These are phyloP conservation scores for Stenurella melanura DNA, from an alignment of 2,888 invertebrate species.

Conservation along the genomic window DNA sequence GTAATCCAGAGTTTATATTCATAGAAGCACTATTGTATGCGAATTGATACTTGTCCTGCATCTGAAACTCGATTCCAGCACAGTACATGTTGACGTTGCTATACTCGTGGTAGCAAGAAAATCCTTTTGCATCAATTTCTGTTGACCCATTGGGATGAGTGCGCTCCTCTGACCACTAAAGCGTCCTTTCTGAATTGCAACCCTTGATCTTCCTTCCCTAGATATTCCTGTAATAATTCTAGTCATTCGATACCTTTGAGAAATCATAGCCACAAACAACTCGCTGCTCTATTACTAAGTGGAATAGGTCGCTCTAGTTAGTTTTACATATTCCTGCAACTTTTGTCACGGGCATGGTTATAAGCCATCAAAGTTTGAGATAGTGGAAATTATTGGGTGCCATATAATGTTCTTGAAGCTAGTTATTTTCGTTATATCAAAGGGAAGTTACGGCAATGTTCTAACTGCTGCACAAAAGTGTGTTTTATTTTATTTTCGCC, in stretches of 20 bases:
- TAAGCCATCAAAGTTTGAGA: background rate
- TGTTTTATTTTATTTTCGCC: no score
- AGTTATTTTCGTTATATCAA: no score
- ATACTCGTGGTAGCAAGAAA: background rate
- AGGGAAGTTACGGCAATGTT: no score
- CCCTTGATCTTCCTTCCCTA: background rate
- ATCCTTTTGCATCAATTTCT: background rate
- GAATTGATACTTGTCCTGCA: background rate
- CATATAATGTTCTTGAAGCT: background rate
- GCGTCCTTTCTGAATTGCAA: background rate
- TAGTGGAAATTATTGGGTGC: background rate
- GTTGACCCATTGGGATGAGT: background rate
- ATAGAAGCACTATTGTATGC: background rate
- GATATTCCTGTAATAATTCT: slow-evolving; percentile 1
- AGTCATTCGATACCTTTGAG: background rate
- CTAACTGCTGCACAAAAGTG: no score
- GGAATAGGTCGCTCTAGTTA: background rate
- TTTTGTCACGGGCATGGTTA: background rate
- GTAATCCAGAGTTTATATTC: background rate
- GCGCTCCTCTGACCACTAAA: slow-evolving; percentile 2
- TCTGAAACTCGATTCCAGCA: background rate
- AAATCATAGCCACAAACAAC: slow-evolving; percentile 3
- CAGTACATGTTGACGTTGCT: background rate
- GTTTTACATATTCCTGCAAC: background rate
- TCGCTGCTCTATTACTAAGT: background rate